Evolutionary conservation across 2,113 vertebrate genomes (phyloP).

Genomic region (Trichomycterus rosablanca): DNA sequence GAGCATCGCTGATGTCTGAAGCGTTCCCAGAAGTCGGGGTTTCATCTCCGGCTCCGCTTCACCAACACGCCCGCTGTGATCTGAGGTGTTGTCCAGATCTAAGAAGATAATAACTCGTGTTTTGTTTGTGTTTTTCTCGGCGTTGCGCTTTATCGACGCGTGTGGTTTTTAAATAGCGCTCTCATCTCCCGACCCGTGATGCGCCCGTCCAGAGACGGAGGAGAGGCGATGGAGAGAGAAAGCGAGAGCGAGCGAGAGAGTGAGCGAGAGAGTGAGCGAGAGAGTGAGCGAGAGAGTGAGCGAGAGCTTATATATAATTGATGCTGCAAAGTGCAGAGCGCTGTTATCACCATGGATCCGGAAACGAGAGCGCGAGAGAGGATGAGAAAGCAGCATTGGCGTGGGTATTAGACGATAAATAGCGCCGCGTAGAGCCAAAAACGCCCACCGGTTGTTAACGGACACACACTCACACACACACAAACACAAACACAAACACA

Average conservation of each 20-base stretch:
- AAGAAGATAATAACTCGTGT: conserved; percentile 1
- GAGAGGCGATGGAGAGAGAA: neutral
- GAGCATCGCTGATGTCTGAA: conserved; percentile 7
- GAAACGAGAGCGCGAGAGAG: neutral
- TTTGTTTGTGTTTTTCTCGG: too few species aligned
- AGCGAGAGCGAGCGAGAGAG: neutral
- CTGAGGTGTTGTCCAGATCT: neutral
- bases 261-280: neutral
- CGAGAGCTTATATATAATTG: conserved; percentile 32
- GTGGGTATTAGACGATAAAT: conserved; percentile 1
- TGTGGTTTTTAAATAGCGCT: conserved; percentile 30
- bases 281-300: neutral
- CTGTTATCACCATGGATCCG: conserved; percentile 12
- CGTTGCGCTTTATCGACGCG: neutral
- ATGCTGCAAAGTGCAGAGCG: conserved; percentile 21
- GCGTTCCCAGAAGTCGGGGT: neutral
- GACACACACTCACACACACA: too few species aligned
- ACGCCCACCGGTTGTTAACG: neutral
- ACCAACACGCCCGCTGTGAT: neutral
- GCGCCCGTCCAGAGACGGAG: neutral
- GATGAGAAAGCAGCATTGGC: conserved; percentile 4
- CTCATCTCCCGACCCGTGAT: neutral
- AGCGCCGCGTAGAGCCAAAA: neutral
- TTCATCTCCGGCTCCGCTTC: neutral
- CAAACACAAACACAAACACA: too few species aligned